Evolutionary conservation across 1,140 invertebrate species (phyloP).

Genomic region (Scaptodrosophila lebanonensis): DNA sequence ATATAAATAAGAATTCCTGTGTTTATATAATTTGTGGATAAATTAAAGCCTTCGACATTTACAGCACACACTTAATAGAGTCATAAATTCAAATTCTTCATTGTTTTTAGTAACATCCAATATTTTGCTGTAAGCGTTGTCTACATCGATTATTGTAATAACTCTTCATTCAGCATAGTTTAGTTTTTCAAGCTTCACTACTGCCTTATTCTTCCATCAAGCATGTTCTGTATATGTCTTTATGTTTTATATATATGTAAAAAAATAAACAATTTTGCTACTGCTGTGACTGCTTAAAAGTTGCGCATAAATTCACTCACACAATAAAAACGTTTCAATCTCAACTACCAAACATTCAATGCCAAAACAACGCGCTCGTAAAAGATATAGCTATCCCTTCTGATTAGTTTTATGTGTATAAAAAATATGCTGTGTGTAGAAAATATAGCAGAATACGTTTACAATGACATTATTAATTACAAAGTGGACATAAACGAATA

Average conservation of each 20-base stretch:
- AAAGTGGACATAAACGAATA: slow-evolving; percentile 48
- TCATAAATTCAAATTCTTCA: no score
- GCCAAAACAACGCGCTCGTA: no score
- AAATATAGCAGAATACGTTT: slow-evolving; percentile 17
- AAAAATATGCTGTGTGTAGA: slow-evolving; percentile 24
- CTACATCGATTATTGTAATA: no score
- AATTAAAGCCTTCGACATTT: slow-evolving; percentile 19
- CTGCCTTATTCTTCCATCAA: no score
- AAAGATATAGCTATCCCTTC: no score
- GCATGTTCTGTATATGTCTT: no score
- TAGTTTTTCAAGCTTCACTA: no score
- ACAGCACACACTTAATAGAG: no score
- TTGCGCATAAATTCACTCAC: slow-evolving; percentile 20
- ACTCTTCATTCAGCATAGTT: no score
- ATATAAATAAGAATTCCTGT: slow-evolving; percentile 44
- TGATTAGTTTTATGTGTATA: slow-evolving; percentile 1
- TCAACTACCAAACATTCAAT: slow-evolving; percentile 12
- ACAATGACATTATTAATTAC: slow-evolving; percentile 64
- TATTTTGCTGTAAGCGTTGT: no score
- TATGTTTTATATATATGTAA: slow-evolving; percentile 22
- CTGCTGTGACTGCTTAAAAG: slow-evolving; percentile 34
- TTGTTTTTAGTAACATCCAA: no score
- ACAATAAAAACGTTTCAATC: slow-evolving; percentile 14
- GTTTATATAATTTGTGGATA: slow-evolving; percentile 42
- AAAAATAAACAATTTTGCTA: no score